A percentile compares a stretch with the other conserved stretches of the same genome.
Evolutionary conservation across 2,797 vertebrate genomes (phyloP).

Genomic region (Sebastes kiyomatsui): DNA sequence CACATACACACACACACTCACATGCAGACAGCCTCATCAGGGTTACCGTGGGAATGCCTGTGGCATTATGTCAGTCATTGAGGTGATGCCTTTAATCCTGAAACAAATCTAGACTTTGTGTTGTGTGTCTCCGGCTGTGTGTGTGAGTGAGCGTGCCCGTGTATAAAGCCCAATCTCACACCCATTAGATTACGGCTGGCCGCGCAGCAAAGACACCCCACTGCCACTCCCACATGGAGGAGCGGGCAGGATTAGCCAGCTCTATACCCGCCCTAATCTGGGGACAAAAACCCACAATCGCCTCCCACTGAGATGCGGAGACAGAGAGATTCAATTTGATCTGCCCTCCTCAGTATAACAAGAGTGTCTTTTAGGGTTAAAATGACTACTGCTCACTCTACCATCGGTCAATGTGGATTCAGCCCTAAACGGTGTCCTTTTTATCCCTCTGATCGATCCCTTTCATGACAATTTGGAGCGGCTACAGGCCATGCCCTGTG

Average conservation of each 20-base stretch:
- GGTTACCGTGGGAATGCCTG: constrained; percentile 84
- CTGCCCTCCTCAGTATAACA: constrained; percentile 62
- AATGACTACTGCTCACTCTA: constrained; percentile 69
- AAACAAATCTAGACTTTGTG: constrained; percentile 77
- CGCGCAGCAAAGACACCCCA: constrained; percentile 81
- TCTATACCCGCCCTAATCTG: constrained; percentile 82
- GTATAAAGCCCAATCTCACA: constrained; percentile 71
- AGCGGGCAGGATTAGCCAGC: constrained; percentile 81
- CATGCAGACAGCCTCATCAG: constrained; percentile 36
- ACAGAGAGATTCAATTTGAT: constrained; percentile 74
- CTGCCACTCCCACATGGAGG: constrained; percentile 79
- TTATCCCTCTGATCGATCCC: constrained; percentile 43
- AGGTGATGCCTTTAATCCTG: constrained; percentile 81
- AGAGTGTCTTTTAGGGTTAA: constrained; percentile 75
- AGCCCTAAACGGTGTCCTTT: constrained; percentile 61
- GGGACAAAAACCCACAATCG: constrained; percentile 80
- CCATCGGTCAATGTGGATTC: constrained; percentile 60
- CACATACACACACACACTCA: background rate
- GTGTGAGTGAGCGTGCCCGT: constrained; percentile 55
- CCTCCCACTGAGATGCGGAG: constrained; percentile 72
- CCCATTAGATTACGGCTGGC: constrained; percentile 81
- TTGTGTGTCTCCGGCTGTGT: constrained; percentile 57
- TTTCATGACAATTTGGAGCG: constrained; percentile 22
- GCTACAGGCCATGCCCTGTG: background rate
- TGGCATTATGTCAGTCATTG: constrained; percentile 76